phyloP scores from a whole-genome alignment of 2,113 vertebrate genomes.

The Ictalurus furcatus region DNA sequence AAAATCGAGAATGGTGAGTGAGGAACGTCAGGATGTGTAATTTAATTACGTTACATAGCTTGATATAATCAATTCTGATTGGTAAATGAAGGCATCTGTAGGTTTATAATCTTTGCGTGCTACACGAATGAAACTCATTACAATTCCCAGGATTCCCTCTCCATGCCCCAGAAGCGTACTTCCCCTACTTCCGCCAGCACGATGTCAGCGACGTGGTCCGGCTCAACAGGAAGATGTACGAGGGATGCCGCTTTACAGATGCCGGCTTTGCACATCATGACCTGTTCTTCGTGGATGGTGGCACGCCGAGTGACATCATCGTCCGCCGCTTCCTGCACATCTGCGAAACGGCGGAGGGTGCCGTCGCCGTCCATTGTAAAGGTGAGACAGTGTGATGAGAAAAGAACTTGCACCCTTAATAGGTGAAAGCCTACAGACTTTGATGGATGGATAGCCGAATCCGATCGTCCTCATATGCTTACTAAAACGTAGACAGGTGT shows the following conservation, averaged over 20 bases:
- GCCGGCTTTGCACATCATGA: constrained; percentile 95
- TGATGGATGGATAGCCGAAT: not conserved
- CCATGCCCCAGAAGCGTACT: constrained; percentile 93
- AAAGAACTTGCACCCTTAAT: not conserved
- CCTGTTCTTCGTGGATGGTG: constrained; percentile 96
- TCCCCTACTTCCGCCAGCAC: constrained; percentile 91
- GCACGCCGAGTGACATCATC: constrained; percentile 87
- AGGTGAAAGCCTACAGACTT: not conserved
- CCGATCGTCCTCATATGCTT: not conserved
- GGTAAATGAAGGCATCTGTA: not conserved
- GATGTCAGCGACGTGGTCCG: constrained; percentile 86
- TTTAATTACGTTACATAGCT: not conserved
- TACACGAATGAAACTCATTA: not conserved
- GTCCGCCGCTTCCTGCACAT: constrained; percentile 90
- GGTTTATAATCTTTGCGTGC: not conserved
- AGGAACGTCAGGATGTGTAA: not conserved
- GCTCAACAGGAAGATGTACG: constrained; percentile 95
- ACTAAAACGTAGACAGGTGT: not conserved
- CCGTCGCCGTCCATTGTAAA: constrained; percentile 94
- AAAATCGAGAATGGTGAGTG: constrained; percentile 92
- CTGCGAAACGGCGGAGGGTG: constrained; percentile 92
- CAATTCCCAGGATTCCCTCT: constrained; percentile 81
- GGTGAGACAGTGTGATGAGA: constrained; percentile 68
- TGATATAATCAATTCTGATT: not conserved
- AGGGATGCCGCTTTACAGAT: constrained; percentile 88